Evolutionary conservation across 1,140 invertebrate species (phyloP), one percentile per base, ranked within the genome.

Genomic region (Octopus sinensis): DNA sequence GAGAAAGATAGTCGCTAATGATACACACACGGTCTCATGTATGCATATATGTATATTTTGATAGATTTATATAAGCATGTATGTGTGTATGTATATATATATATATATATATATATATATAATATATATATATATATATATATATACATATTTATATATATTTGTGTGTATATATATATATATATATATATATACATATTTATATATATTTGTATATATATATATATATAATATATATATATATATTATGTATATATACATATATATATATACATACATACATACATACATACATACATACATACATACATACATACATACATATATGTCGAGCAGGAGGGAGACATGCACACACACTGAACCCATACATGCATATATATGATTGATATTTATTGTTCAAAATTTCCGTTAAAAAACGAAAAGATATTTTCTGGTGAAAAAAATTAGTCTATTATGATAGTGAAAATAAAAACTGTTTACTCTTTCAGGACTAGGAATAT

Each of bases 181-280:
- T 62, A 62, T 62, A 17, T 62, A 62, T 62, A 62, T 62, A 62
- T 62, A 62, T 62, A 62, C 17, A 62, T 62, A 62, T 62, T 6
- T 62, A 62, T 62, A 62, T 62, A 62, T 62, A 62, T 62, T 9
- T 62, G 17, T 62, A 17, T 62, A 62, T 62, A 62, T 62, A 62
- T 62, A 62, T 62, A 62, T 62, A 62, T 62, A 62, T 62, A 17
- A n/a, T 62, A 62, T 62, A 62, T 62, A 62, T 62, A 62, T 62
- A 62, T 62, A 62, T 62, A 62, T 62, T 62, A 62, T 62, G 17
- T 62, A 62, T 62, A 62, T 62, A 62, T 62, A 17, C 17, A 62
- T 62, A 17, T 62, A 62, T 62, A 62, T 62, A 62, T 62, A 17
- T 62, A 62, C 17, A 17, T 62, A 62, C 17, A 62, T 62, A 62